Evolutionary conservation across 2,113 vertebrate species (phyloP).

Genomic region (Natator depressus): DNA sequence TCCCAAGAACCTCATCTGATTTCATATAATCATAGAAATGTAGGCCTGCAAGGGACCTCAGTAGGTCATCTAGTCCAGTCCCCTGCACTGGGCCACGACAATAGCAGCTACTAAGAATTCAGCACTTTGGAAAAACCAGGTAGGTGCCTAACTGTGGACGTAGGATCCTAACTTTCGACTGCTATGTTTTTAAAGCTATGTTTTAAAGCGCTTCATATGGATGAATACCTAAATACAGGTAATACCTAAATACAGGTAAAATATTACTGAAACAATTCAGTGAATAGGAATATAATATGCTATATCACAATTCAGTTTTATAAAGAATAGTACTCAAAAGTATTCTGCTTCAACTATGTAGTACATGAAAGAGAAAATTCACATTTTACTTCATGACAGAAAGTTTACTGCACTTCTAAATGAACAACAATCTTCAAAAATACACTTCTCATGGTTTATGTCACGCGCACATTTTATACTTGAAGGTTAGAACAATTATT

Average conservation of each 20-base stretch:
- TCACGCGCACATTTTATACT: slow-evolving; percentile 63
- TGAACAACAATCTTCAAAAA: slow-evolving; percentile 71
- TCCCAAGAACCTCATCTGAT: not conserved
- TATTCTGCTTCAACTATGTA: slow-evolving; percentile 29
- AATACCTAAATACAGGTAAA: slow-evolving; percentile 69
- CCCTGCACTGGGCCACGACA: not conserved
- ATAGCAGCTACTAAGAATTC: not conserved
- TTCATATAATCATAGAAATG: not conserved
- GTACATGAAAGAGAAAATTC: slow-evolving; percentile 56
- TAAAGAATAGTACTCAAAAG: slow-evolving; percentile 54
- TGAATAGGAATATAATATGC: slow-evolving; percentile 58
- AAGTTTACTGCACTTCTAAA: slow-evolving; percentile 71
- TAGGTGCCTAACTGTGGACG: not conserved
- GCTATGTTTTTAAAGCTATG: not conserved
- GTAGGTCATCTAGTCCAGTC: not conserved
- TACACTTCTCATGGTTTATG: slow-evolving; percentile 65
- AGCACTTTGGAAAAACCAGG: not conserved
- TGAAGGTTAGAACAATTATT: slow-evolving; percentile 61
- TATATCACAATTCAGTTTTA: slow-evolving; percentile 36
- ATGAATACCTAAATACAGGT: slow-evolving; percentile 64
- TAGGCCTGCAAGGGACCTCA: not conserved
- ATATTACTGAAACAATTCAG: slow-evolving; percentile 52
- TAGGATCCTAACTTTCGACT: not conserved
- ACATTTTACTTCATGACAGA: slow-evolving; percentile 50
- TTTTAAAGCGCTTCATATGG: slow-evolving; percentile 36